Base-by-base conservation (phyloP, 2,797 vertebrate genomes). In the Cirrhinus mrigala region DNA sequence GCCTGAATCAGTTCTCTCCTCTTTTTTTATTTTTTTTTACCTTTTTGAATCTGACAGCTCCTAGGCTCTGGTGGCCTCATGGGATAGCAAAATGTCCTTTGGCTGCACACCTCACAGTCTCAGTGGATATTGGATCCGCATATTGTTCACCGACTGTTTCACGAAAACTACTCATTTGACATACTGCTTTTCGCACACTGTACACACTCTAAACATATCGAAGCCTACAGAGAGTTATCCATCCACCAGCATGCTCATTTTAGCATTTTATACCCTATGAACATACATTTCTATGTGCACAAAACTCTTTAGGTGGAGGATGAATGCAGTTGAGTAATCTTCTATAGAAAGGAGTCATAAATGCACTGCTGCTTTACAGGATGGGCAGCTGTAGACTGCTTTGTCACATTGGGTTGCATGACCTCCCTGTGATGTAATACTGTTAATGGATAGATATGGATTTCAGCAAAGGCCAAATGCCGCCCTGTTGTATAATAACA, bases 401-500 rank as follows among this genome's bases (percentile, higher is more conserved):
- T 58, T 77, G 73, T 69, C 50, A 78, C 62, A 46, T 75, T 64
- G 24, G 18, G 50, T 50, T 50, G 44, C 73, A 44, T 54, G 69
- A 60, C 54, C 37, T 70, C 24, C n/a, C 64, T 84, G 73, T 84
- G 83, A 79, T 79, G 75, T 78, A 79, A 78, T 48, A 46, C 62
- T 33, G 64, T 78, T 84, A 78, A 84, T 78, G 64, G 75, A 84
- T 74, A 33, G 70, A 62, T 56, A 79, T 71, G 52, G 83, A 70
- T 84, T 70, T 78, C 46, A 69, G 62, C 22, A 48, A 56, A 78
- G 50, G 82, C 64, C 50, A 70, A 77, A 54, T 46, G 58, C 48
- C 22, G 74, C 9, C 33, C 62, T 11, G 14, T 52, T 78, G 64
- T 70, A 78, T 40, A 68, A 56, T 50, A 80, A 14, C 37, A 84